Evolutionary conservation across 1,140 invertebrate genomes (phyloP).

Genomic region (Sesamia nonagrioides): DNA sequence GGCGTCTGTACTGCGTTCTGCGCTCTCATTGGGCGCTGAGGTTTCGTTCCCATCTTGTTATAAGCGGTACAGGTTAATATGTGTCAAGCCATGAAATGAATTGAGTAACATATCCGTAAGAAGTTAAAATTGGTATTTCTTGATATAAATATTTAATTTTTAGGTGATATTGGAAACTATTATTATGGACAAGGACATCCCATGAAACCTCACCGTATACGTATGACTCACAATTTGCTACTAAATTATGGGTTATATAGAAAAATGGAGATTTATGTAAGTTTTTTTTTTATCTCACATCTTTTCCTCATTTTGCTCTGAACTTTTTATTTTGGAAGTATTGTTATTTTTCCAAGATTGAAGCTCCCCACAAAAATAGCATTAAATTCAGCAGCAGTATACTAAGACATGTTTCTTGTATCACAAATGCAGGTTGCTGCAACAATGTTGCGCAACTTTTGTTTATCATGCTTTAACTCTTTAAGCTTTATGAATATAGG

Average conservation of each 20-base stretch:
- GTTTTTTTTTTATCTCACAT: constrained; percentile 76
- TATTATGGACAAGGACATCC: constrained; percentile 99
- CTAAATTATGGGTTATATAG: constrained; percentile 99
- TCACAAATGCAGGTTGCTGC: no score
- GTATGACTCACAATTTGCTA: constrained; percentile 99
- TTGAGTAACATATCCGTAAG: constrained; percentile 73
- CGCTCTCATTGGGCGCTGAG: constrained; percentile 69
- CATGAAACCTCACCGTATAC: constrained; percentile 99
- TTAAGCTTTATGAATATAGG: no score
- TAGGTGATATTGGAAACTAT: constrained; percentile 99
- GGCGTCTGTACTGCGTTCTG: constrained; percentile 76
- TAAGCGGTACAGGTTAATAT: constrained; percentile 74
- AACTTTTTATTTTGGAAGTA: neutral
- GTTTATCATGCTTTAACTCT: no score
- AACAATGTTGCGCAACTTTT: no score
- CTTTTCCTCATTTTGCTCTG: neutral
- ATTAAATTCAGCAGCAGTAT: no score
- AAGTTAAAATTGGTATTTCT: constrained; percentile 71
- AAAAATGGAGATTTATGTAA: constrained; percentile 99
- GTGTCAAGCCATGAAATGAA: constrained; percentile 80
- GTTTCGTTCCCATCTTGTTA: constrained; percentile 66
- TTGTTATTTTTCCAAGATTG: no score
- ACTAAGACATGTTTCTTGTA: no score
- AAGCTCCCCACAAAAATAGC: no score
- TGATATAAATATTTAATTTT: constrained; percentile 58